phyloP scores from a whole-genome alignment of 2,888 invertebrate species.

The Prosopocoilus inquinatus region DNA sequence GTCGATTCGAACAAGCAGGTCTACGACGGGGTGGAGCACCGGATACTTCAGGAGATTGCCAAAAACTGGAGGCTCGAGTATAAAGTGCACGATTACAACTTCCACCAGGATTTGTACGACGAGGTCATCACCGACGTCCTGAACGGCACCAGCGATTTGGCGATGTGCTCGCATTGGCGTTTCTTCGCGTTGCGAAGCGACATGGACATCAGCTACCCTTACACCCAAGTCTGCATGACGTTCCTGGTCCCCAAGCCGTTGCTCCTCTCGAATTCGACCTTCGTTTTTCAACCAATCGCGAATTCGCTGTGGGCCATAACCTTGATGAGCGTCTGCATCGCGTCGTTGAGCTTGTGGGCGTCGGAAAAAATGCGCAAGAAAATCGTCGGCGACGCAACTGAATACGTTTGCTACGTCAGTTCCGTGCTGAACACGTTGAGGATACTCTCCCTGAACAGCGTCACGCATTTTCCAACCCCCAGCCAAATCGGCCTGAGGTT shows the following conservation, averaged over 20 bases:
- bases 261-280: conserved; percentile 29
- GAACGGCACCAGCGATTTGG: conserved; percentile 24
- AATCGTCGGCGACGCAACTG: neutral
- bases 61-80: conserved; percentile 27
- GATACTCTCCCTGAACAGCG: neutral
- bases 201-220: conserved; percentile 28
- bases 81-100: conserved; percentile 9
- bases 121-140: conserved; percentile 20
- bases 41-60: conserved; percentile 28
- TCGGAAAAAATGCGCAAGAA: neutral
- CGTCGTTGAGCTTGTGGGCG: neutral
- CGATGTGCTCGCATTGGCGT: conserved; percentile 34
- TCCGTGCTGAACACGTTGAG: neutral
- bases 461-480: neutral
- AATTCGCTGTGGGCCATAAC: neutral
- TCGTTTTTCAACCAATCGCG: conserved; percentile 33
- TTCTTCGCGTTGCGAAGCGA: conserved; percentile 1
- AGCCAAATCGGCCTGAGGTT: conserved; percentile 1
- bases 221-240: conserved; percentile 31
- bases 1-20: conserved; percentile 12
- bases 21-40: conserved; percentile 28
- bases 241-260: conserved; percentile 38
- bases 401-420: neutral
- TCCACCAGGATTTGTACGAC: conserved; percentile 21
- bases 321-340: neutral